phyloP scores from a whole-genome alignment of 2,888 invertebrate genomes.

The Atherix ibis region DNA sequence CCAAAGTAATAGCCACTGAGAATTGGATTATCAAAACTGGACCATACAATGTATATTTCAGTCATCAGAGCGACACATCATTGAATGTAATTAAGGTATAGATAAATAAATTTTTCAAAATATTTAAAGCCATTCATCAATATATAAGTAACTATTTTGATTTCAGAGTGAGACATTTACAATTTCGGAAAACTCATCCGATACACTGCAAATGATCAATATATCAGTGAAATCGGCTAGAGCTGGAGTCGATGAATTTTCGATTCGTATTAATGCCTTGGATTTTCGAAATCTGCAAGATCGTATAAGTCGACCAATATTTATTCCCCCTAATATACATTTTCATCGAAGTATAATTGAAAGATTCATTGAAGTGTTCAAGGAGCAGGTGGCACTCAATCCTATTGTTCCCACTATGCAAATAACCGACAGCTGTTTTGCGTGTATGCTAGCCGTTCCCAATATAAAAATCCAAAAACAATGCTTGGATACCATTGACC shows the following conservation, averaged over 20 bases:
- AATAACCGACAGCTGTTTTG: slow-evolving; percentile 71
- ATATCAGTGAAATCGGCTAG: slow-evolving; percentile 56
- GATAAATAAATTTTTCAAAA: background rate
- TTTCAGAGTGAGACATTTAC: slow-evolving; percentile 50
- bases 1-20: slow-evolving; percentile 59
- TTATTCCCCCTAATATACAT: slow-evolving; percentile 49
- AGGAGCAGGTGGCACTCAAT: slow-evolving; percentile 54
- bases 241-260: slow-evolving; percentile 42
- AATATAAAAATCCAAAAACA: slow-evolving; percentile 63
- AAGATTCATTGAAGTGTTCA: slow-evolving; percentile 70
- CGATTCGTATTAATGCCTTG: slow-evolving; percentile 58
- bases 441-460: slow-evolving; percentile 67
- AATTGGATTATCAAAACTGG: slow-evolving; percentile 77
- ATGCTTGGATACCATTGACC: slow-evolving; percentile 39
- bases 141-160: slow-evolving; percentile 1
- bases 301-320: slow-evolving; percentile 49
- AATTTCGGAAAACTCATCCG: slow-evolving; percentile 49
- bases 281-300: slow-evolving; percentile 65
- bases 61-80: slow-evolving; percentile 64
- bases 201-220: slow-evolving; percentile 66
- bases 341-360: slow-evolving; percentile 68
- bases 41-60: slow-evolving; percentile 54
- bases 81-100: slow-evolving; percentile 52
- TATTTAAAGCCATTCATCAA: background rate
- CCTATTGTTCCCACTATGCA: slow-evolving; percentile 40